Conservation (phyloP, 2,113 vertebrate genomes). For the Raphicerus campestris region DNA sequence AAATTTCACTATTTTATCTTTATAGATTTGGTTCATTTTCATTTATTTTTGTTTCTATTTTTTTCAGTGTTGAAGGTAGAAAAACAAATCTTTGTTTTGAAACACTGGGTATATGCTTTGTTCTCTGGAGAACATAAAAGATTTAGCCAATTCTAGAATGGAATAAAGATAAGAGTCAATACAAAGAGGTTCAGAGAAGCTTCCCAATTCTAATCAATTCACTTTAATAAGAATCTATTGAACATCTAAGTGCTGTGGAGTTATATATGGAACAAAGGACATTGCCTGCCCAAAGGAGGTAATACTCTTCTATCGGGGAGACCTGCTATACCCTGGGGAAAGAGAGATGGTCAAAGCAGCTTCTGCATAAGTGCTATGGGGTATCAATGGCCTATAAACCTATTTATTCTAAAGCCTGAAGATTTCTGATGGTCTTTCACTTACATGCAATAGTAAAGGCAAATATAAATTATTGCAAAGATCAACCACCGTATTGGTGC, state of each 20-base stretch:
- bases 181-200: conserved; percentile 29
- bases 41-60: not conserved
- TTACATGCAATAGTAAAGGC: not conserved
- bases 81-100: conserved; percentile 31
- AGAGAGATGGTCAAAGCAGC: not conserved
- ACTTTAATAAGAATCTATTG: conserved; percentile 45
- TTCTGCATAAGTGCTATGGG: not conserved
- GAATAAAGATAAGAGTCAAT: conserved; percentile 42
- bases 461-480: not conserved
- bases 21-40: conserved; percentile 23
- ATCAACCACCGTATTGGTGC: not conserved
- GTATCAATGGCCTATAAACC: not conserved
- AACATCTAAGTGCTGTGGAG: not conserved
- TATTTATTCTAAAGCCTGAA: not conserved
- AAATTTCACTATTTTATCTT: conserved; percentile 55
- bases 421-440: not conserved
- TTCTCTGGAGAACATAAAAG: conserved; percentile 26
- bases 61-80: not conserved
- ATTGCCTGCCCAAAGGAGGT: not conserved
- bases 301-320: not conserved
- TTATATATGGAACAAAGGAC: not conserved
- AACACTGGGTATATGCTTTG: not conserved
- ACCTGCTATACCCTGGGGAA: not conserved
- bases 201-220: conserved; percentile 57
- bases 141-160: conserved; percentile 39